A percentile compares a stretch with the other conserved stretches of the same genome.
Evolutionary conservation across 2,113 vertebrate species (phyloP).

Genomic region (Sigmodon hispidus): DNA sequence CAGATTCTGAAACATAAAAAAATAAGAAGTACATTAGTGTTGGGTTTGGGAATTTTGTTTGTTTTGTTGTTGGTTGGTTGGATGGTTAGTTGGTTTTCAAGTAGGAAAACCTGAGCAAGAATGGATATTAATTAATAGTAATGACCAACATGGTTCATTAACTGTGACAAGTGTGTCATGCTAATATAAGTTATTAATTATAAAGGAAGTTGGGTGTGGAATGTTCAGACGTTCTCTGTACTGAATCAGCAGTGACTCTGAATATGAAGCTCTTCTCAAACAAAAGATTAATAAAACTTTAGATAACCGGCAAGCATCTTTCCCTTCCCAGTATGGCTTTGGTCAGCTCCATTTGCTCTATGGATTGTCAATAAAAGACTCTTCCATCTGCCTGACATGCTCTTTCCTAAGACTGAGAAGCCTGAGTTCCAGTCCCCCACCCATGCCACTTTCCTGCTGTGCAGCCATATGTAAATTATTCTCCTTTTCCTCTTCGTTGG

Average conservation of each 20-base stretch:
- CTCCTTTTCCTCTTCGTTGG: fast-evolving
- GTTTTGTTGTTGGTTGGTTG: background rate
- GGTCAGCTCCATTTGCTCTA: background rate
- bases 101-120: background rate
- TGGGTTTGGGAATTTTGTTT: background rate
- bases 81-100: background rate
- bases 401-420: background rate
- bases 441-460: background rate
- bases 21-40: background rate
- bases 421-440: background rate
- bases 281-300: background rate
- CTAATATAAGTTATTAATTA: background rate
- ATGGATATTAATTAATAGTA: background rate
- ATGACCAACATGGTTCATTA: background rate
- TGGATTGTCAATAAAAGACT: background rate
- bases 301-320: background rate
- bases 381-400: background rate
- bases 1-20: background rate
- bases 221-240: background rate
- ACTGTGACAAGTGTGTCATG: background rate
- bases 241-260: background rate
- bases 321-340: too few species aligned
- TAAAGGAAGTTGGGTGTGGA: background rate
- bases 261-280: constrained; percentile 22
- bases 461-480: background rate